Base-by-base conservation (phyloP, 1,140 invertebrate genomes). In the Lordiphosa mommai region DNA sequence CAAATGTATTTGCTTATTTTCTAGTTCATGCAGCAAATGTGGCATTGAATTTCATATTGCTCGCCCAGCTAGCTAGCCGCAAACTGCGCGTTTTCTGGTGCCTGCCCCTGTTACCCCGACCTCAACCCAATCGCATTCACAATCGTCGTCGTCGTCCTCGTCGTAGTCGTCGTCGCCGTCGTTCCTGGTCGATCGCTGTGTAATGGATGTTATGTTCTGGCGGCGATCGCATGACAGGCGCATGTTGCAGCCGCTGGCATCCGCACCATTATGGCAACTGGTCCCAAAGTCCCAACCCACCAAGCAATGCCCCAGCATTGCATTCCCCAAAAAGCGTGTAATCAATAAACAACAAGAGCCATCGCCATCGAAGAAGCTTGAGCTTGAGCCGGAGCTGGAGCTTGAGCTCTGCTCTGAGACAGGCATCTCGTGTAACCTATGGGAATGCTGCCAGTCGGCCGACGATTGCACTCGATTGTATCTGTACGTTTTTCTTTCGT, bases 1-100 rank as follows among this genome's bases (percentile, higher is more conserved):
- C 1, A 53, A 12, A 30, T 38, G 12, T 14, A 14, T 48, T 23
- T 23, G n/a, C 8, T 44, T 69, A 37, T 52, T 64, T 84, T 72
- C 72, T 77, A 84, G 72, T 77, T 82, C 68, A 72, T 77, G 72
- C 72, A 29, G 77, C 63, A 82, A 84, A 82, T 82, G 77, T 84
- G 77, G 77, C 77, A 82, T 82, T 84, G 77, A 82, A 84, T 82
- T 82, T 84, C 77, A 82, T 82, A 82, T 82, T 77, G 77, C 76
- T 63, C 74, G 55, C 44, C 41, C 40, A 51, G 16, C 41, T 34
- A 60, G 55, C 20, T 5, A 57, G 41, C 41, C 52, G 16, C 49
- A 37, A 34, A 23, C 16, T 33, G 12, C 10, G 13, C 17, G 44
- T 46, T 50, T 41, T 41, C 41, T 48, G 50, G 32, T 30, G 14